phyloP scores from a whole-genome alignment of 1,140 invertebrate genomes.

The Andrena cerasifolii region DNA sequence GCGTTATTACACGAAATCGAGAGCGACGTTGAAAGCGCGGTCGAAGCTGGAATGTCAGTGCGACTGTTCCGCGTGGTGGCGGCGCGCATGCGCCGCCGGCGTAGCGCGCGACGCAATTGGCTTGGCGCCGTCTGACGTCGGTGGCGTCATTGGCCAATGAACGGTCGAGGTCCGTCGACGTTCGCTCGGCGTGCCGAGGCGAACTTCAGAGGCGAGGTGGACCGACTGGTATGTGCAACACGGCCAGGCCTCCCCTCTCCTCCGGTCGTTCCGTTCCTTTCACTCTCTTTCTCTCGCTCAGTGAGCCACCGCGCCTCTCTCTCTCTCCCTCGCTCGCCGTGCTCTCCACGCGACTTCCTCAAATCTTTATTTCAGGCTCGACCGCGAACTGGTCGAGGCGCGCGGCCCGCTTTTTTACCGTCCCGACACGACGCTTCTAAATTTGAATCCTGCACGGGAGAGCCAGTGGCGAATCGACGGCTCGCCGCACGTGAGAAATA shows the following conservation, averaged over 20 bases:
- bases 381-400: slow-evolving; percentile 73
- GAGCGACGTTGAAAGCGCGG: slow-evolving; percentile 19
- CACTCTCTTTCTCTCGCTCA: slow-evolving; percentile 21
- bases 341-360: slow-evolving; percentile 69
- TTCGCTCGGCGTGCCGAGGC: slow-evolving; percentile 55
- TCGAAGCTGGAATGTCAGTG: slow-evolving; percentile 42
- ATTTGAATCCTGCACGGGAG: slow-evolving; percentile 69
- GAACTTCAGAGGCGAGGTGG: slow-evolving; percentile 67
- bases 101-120: slow-evolving; percentile 53
- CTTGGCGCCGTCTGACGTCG: slow-evolving; percentile 70
- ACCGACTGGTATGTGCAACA: slow-evolving; percentile 68
- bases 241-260: slow-evolving; percentile 50
- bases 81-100: slow-evolving; percentile 50
- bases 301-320: slow-evolving; percentile 27
- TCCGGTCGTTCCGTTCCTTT: slow-evolving; percentile 26
- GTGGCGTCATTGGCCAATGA: slow-evolving; percentile 72
- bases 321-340: slow-evolving; percentile 48
- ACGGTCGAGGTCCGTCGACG: slow-evolving; percentile 38
- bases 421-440: slow-evolving; percentile 70
- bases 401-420: slow-evolving; percentile 72
- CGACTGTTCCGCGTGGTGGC: slow-evolving; percentile 11
- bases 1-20: not conserved
- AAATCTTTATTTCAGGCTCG: slow-evolving; percentile 76
- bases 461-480: slow-evolving; percentile 55
- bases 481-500: slow-evolving; percentile 65